Evolutionary conservation across 2,113 vertebrate genomes (phyloP), one percentile per base, ranked within the genome.

Genomic region (Phoxinus phoxinus): DNA sequence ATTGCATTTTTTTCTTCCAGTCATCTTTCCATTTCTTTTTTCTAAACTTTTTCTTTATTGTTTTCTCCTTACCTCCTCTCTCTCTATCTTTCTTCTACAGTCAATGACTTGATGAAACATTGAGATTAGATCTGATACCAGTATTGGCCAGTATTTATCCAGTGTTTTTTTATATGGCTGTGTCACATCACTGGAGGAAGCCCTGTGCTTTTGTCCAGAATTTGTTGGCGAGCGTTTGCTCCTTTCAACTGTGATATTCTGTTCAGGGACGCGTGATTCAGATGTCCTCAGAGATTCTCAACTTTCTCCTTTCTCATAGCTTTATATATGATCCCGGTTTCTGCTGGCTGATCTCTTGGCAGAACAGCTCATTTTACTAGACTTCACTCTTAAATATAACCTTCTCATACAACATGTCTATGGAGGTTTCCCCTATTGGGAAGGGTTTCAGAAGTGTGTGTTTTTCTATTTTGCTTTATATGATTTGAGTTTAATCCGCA

Each of bases 301-400:
- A 3, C 25, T 81, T 81, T 67, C 79, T 81, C 19, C 61, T 63
- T 56, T 80, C 58, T 44, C 58, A 63, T 30, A 81, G 79, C 41
- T 81, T 81, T 67, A 81, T 81, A 67, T 69, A 67, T 81, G 61
- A 81, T 81, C 61, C 41, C 44, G 35, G 79, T 48, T 81, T 76
- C 61, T 67, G 15, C 61, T 67, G 61, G 79, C 79, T 48, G 79
- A 46, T 81, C 19, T 81, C 21, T 67, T 67, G n/a, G 41, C 25
- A 51, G 79, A 81, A 51, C 44, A 32, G 41, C 79, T 67, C 12
- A 65, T 81, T 81, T 81, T 65, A 81, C 19, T 81, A 81, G 79
- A 81, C 44, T 81, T 81, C 10, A 30, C n/a, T 80, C 58, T 80
- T 61, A 25, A 63, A 80, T 63, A 63, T 63, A 80, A 46, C 77